Evolutionary conservation across 1,140 invertebrate species (phyloP).

Genomic region (Drosophila burlai): DNA sequence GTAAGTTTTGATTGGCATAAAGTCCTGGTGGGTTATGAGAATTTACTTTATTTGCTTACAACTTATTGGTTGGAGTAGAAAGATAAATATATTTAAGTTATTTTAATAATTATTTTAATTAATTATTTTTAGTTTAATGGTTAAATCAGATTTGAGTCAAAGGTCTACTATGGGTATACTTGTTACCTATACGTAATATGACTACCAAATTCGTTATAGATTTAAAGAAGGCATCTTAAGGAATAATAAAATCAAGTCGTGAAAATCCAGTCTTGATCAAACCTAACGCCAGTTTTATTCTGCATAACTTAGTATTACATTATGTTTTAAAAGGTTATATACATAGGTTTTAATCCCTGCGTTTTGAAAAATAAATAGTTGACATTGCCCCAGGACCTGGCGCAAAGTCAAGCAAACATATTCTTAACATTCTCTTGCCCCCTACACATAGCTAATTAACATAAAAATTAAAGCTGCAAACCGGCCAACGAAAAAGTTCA

Average conservation of each 20-base stretch:
- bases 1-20: background rate
- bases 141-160: background rate
- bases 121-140: background rate
- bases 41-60: too few relatives aligned
- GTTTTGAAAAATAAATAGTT: background rate
- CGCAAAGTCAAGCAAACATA: background rate
- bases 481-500: slow-evolving; percentile 18
- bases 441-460: slow-evolving; percentile 15
- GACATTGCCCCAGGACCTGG: slow-evolving; percentile 26
- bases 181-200: background rate
- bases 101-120: background rate
- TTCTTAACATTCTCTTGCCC: background rate
- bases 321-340: too few relatives aligned
- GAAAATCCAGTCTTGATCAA: background rate
- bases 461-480: slow-evolving; percentile 31
- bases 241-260: too few relatives aligned
- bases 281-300: too few relatives aligned
- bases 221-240: too few relatives aligned
- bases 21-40: too few relatives aligned
- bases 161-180: background rate
- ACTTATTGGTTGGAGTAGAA: too few relatives aligned
- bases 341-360: background rate
- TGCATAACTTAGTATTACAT: too few relatives aligned
- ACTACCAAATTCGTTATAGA: too few relatives aligned
- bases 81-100: background rate